Base-by-base conservation (phyloP, 2,888 invertebrate species). In the Empis livida region DNA sequence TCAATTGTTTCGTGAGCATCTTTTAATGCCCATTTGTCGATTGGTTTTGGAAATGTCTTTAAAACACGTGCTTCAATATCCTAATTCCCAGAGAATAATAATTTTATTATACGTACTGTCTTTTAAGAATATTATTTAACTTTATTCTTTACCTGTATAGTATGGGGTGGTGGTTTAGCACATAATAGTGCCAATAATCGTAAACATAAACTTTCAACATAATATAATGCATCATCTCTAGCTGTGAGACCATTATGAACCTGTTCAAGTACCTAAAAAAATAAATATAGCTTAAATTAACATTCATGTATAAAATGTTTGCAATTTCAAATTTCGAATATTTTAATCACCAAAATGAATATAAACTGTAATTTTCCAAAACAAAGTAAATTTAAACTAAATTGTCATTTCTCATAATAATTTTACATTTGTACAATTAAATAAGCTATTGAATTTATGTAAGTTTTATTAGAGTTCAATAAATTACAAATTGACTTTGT, bases 31-130 rank as follows among this genome's bases (percentile, higher is more conserved):
- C 94, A 95, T 64, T 81, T 81, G 71, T 94, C 92, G 56, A 96
- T 86, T 5, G 95, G 94, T 14, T 86, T 85, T n/a, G 95, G 95
- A 74, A 95, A 94, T 46, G 89, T 88, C 57, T 84, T 84, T 54
- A 84, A 80, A 32, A 96, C 92, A 53, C 92, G 77, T 59, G 93
- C 92, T 65, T 95, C 94, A 57, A 96, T 90, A 72, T 96, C 96
- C 78, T 86, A 71, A 67, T 27, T 27, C n/a, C n/a, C n/a, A n/a
- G 9, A 32, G 9, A 32, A 32, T 13, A 32, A 13, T 32, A 32
- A 32, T 32, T 32, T 32, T 32, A 3, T 13, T 13, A 32, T 13
- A 32, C 4, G 4, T 13, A 13, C 9, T 13, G 3, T 32, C 9
- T 32, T 32, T n/a, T n/a, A n/a, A 32, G 32, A 13, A n/a, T 35